A percentile compares a stretch with the other conserved stretches of the same genome.
phyloP scores from a whole-genome alignment of 2,113 vertebrate genomes.

The Caracal caracal region DNA sequence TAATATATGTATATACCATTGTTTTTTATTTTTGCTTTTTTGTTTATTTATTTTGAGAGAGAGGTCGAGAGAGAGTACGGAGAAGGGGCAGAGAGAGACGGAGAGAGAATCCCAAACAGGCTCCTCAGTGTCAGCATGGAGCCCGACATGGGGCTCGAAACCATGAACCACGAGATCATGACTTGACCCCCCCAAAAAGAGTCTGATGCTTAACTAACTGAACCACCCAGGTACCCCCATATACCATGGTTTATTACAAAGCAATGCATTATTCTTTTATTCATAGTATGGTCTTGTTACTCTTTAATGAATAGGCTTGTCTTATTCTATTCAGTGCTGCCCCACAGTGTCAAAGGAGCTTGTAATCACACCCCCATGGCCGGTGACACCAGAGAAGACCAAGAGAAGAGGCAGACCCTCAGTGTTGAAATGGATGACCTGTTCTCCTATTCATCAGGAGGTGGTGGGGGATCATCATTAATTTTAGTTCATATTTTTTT shows the following conservation, averaged over 20 bases:
- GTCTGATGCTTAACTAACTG: too few species aligned
- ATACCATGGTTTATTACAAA: not conserved
- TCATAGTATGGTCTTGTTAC: not conserved
- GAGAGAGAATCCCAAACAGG: too few species aligned
- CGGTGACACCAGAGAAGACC: not conserved
- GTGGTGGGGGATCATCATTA: not conserved
- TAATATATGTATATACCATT: not conserved
- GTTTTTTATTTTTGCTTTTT: not conserved
- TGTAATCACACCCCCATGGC: not conserved
- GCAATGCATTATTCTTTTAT: not conserved
- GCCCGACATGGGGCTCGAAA: too few species aligned
- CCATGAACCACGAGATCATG: too few species aligned
- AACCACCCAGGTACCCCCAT: not conserved
- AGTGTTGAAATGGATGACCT: not conserved
- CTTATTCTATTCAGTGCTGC: not conserved
- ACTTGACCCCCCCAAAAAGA: too few species aligned
- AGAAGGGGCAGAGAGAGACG: too few species aligned
- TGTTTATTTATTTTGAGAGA: too few species aligned
- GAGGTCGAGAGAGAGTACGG: too few species aligned
- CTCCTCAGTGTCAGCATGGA: too few species aligned
- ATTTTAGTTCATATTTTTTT: constrained; percentile 24
- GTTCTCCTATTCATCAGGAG: not conserved
- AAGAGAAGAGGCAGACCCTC: not conserved
- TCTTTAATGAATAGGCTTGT: not conserved
- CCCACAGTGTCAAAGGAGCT: not conserved